Evolutionary conservation across 2,113 vertebrate genomes (phyloP).

Genomic region (Triplophysa tibetana): DNA sequence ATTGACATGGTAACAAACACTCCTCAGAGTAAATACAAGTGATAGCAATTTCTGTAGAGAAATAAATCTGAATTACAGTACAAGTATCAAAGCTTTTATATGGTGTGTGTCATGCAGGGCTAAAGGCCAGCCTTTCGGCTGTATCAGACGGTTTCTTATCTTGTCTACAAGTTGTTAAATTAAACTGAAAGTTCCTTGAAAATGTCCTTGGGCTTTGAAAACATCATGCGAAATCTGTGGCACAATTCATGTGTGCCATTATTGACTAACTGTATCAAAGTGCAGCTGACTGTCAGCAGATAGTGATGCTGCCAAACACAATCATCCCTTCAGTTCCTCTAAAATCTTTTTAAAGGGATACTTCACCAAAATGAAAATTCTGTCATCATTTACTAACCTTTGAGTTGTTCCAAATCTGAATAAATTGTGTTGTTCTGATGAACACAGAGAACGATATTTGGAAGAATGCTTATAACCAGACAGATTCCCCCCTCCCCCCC

Average conservation of each 20-base stretch:
- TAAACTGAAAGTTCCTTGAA: not conserved
- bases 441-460: too few species aligned
- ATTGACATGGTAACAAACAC: conserved; percentile 69
- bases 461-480: too few species aligned
- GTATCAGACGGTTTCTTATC: not conserved
- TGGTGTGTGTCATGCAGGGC: not conserved
- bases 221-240: not conserved
- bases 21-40: conserved; percentile 54
- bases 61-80: not conserved
- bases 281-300: not conserved
- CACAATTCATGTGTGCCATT: not conserved
- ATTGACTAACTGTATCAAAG: conserved; percentile 5
- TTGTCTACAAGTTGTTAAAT: not conserved
- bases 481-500: too few species aligned
- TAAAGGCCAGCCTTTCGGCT: not conserved
- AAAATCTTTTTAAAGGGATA: too few species aligned
- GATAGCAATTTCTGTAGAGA: not conserved
- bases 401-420: too few species aligned
- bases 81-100: not conserved
- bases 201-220: not conserved
- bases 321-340: too few species aligned
- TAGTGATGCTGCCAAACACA: not conserved
- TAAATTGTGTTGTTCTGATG: too few species aligned
- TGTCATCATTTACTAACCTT: too few species aligned
- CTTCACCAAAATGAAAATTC: too few species aligned